phyloP scores from a whole-genome alignment of 2,888 invertebrate species.

The Amiota minor region DNA sequence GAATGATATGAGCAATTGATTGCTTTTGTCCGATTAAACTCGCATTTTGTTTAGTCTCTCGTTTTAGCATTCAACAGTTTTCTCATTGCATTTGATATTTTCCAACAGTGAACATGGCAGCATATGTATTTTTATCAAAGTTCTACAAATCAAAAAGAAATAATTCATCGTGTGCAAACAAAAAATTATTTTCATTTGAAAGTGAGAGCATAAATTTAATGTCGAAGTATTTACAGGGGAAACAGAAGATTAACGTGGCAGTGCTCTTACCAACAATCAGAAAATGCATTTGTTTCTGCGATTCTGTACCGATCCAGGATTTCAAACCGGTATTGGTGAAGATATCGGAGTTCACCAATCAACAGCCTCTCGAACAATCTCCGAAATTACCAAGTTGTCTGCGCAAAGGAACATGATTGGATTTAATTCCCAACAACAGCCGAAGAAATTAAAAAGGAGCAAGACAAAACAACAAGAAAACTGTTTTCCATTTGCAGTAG shows the following conservation, averaged over 20 bases:
- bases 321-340: not conserved
- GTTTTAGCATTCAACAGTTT: not conserved
- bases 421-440: not conserved
- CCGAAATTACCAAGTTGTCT: not conserved
- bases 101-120: no score
- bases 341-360: conserved; percentile 14
- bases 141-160: not conserved
- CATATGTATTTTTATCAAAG: not conserved
- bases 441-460: conserved; percentile 8
- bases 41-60: not conserved
- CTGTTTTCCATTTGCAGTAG: conserved; percentile 9
- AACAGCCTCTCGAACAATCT: no score
- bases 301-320: conserved; percentile 12
- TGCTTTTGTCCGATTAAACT: no score
- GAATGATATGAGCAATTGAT: no score
- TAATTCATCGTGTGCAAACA: not conserved
- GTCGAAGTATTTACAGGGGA: not conserved
- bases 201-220: no score
- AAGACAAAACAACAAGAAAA: conserved; percentile 1
- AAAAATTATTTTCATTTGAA: not conserved
- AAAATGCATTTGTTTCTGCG: conserved; percentile 7
- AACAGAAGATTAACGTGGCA: not conserved
- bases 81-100: not conserved
- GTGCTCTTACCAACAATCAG: conserved; percentile 12
- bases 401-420: no score